A percentile compares a stretch with the other conserved stretches of the same genome.
phyloP scores from a whole-genome alignment of 2,888 invertebrate genomes.

The Polymixis lichenea region DNA sequence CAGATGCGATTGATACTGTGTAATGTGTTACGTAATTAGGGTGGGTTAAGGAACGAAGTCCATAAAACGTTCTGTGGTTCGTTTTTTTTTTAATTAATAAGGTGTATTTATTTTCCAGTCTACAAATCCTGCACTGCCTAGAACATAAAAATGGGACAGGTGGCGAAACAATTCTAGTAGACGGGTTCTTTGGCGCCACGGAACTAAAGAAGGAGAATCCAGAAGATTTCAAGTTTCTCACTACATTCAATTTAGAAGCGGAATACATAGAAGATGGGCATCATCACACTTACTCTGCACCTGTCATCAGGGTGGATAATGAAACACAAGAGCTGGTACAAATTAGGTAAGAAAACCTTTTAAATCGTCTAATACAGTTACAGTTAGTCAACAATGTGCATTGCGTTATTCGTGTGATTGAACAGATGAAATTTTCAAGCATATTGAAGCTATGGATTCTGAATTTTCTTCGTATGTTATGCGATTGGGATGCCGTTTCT shows the following conservation, averaged over 20 bases:
- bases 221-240: conserved; percentile 91
- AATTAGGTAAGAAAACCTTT: conserved; percentile 86
- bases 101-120: conserved; percentile 69
- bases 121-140: conserved; percentile 86
- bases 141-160: conserved; percentile 90
- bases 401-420: too few species aligned
- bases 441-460: too few species aligned
- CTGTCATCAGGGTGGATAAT: conserved; percentile 90
- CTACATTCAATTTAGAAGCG: conserved; percentile 90
- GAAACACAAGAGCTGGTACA: conserved; percentile 90
- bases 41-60: not conserved
- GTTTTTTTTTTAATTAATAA: not conserved
- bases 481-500: too few species aligned
- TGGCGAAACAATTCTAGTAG: conserved; percentile 94
- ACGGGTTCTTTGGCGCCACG: conserved; percentile 93
- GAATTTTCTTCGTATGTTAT: too few species aligned
- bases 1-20: too few species aligned
- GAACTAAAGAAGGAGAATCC: conserved; percentile 89
- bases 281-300: conserved; percentile 90
- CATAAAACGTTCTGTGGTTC: not conserved
- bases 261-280: conserved; percentile 92
- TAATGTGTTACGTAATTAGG: too few species aligned
- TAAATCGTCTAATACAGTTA: too few species aligned
- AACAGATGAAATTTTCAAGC: too few species aligned
- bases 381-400: too few species aligned